Conservation (phyloP, 2,797 vertebrate species). For the Acanthornis magna region DNA sequence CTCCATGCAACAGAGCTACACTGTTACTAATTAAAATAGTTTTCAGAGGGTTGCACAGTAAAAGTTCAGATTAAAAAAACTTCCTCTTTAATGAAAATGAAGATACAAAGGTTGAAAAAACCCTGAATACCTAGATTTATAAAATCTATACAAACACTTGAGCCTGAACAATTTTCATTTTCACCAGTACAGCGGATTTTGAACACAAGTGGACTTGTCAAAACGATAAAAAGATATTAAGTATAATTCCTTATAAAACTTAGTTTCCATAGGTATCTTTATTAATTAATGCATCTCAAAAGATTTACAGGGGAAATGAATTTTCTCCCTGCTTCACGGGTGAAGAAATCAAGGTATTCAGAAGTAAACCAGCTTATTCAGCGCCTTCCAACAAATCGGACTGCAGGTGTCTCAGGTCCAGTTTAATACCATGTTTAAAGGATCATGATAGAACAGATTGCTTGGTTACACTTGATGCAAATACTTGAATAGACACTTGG, state of each 20-base stretch:
- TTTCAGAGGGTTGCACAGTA: not conserved
- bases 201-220: not conserved
- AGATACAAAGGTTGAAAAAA: not conserved
- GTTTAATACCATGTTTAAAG: not conserved
- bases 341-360: not conserved
- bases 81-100: conserved; percentile 9
- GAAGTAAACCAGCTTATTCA: not conserved
- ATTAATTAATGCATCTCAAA: not conserved
- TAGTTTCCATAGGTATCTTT: not conserved
- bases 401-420: not conserved
- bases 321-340: not conserved
- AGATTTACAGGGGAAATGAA: not conserved
- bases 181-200: not conserved
- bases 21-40: not conserved
- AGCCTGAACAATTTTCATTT: not conserved
- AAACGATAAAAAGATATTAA: not conserved
- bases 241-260: not conserved
- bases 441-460: not conserved
- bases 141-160: not conserved
- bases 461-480: not conserved
- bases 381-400: not conserved
- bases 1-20: not conserved
- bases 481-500: not conserved
- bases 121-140: not conserved
- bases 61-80: not conserved